Conservation (phyloP, 1,140 invertebrate species). For the Planococcus citri region DNA sequence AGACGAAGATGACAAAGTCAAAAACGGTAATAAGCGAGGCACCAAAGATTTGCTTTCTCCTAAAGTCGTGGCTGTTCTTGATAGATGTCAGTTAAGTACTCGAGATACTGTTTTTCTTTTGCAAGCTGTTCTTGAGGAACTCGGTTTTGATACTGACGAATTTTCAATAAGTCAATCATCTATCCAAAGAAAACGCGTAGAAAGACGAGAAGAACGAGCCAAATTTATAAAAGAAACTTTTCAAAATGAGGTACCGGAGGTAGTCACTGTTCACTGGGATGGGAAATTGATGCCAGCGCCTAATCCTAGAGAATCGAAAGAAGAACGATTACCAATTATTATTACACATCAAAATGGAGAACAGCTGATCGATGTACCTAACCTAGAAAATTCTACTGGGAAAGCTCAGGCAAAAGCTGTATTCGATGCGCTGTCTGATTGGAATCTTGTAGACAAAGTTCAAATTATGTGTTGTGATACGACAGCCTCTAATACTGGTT, state of each 20-base stretch:
- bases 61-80: no score
- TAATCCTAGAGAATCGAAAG: background rate
- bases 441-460: slow-evolving; percentile 6
- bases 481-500: slow-evolving; percentile 26
- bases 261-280: slow-evolving; percentile 27
- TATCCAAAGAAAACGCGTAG: slow-evolving; percentile 24
- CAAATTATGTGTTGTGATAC: slow-evolving; percentile 27
- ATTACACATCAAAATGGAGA: slow-evolving; percentile 15
- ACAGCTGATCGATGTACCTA: slow-evolving; percentile 21
- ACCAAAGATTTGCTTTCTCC: background rate
- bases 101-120: no score
- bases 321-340: slow-evolving; percentile 22
- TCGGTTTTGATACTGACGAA: slow-evolving; percentile 21
- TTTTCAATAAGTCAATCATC: slow-evolving; percentile 26
- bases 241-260: slow-evolving; percentile 14
- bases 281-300: slow-evolving; percentile 27
- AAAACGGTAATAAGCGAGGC: no score
- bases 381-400: background rate
- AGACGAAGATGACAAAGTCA: no score
- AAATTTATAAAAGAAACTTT: background rate
- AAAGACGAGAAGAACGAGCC: slow-evolving; percentile 18
- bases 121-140: slow-evolving; percentile 2
- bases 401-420: no score
- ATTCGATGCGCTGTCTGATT: slow-evolving; percentile 1
- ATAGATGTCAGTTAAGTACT: no score